phyloP scores from a whole-genome alignment of 2,888 invertebrate genomes.

The Autographa pulchrina region DNA sequence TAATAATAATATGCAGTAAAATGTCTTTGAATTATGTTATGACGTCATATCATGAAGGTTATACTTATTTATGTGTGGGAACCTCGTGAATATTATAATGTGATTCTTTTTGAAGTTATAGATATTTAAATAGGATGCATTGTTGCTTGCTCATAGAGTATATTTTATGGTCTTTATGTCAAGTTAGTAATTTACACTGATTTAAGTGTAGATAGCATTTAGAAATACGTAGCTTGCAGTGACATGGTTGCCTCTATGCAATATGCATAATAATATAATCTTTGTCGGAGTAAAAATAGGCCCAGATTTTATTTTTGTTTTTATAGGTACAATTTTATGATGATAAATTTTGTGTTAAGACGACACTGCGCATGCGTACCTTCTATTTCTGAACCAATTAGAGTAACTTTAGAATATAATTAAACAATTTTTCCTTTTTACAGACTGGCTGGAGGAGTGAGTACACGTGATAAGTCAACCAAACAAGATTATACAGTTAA shows the following conservation, averaged over 20 bases:
- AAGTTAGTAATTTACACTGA: background rate
- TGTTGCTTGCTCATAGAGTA: constrained; percentile 30
- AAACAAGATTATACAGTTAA: constrained; percentile 71
- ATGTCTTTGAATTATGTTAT: background rate
- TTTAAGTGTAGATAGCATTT: background rate
- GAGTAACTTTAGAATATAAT: constrained; percentile 7
- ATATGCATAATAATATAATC: no score
- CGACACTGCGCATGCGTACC: background rate
- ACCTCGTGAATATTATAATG: constrained; percentile 31
- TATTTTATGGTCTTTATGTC: background rate
- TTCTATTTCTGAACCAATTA: background rate
- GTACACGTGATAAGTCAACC: constrained; percentile 95
- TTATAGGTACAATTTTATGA: no score
- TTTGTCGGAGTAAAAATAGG: no score
- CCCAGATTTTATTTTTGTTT: no score
- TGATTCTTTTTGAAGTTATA: constrained; percentile 11
- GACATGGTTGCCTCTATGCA: no score
- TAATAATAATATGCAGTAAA: background rate
- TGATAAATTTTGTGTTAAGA: no score
- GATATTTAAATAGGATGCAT: constrained; percentile 8
- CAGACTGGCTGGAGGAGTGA: constrained; percentile 98
- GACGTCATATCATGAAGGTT: constrained; percentile 11
- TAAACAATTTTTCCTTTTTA: constrained; percentile 79
- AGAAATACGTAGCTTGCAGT: no score
- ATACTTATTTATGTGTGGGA: constrained; percentile 23